Conservation (phyloP, 2,888 invertebrate species). For the Molorchus minor region DNA sequence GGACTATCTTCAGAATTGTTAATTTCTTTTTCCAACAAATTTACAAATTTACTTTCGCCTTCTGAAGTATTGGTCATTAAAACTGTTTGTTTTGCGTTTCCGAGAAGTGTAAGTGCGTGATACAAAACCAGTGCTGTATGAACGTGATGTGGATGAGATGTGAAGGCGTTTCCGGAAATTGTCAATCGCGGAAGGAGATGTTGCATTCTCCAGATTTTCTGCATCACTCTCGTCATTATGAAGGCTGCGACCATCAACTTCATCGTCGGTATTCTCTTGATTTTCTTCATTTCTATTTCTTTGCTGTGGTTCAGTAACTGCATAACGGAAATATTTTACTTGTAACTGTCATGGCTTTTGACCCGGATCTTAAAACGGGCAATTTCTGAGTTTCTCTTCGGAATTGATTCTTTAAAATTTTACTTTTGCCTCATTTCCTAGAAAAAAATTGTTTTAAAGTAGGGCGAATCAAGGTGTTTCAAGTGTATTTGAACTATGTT, state of each 20-base stretch:
- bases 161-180: background rate
- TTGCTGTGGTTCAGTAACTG: constrained; percentile 6
- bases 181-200: constrained; percentile 6
- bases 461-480: too few species aligned
- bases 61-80: constrained; percentile 21
- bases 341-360: constrained; percentile 7
- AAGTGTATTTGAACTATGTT: background rate
- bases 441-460: constrained; percentile 7
- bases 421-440: constrained; percentile 4
- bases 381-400: constrained; percentile 2
- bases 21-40: constrained; percentile 25
- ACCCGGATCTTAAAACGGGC: constrained; percentile 8
- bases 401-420: constrained; percentile 7
- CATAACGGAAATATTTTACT: background rate
- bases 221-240: constrained; percentile 8
- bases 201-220: constrained; percentile 4
- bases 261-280: constrained; percentile 4
- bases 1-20: constrained; percentile 12
- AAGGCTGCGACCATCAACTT: constrained; percentile 7
- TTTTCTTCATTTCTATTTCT: constrained; percentile 8
- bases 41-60: constrained; percentile 17
- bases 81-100: constrained; percentile 13
- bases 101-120: constrained; percentile 9
- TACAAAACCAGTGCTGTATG: constrained; percentile 7
- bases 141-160: constrained; percentile 1